Conservation (phyloP, 2,888 invertebrate genomes). For the Spatulosminthurus flaviceps region DNA sequence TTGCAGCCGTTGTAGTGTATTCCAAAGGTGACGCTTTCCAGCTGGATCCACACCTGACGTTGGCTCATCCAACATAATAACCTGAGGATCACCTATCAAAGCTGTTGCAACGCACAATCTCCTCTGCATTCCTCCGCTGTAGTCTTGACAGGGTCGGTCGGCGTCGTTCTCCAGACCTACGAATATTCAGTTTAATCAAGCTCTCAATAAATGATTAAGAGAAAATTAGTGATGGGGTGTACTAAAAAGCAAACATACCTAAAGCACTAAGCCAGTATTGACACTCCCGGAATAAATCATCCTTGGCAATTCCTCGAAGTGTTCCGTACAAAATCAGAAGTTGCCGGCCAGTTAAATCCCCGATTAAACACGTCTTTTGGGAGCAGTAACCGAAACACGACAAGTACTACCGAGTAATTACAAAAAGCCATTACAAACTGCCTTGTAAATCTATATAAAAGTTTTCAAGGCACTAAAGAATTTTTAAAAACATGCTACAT, state of each 20-base stretch:
- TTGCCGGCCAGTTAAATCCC: conserved; percentile 46
- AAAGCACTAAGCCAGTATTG: conserved; percentile 48
- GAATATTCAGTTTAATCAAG: too few relatives aligned
- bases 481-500: too few relatives aligned
- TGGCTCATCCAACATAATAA: conserved; percentile 31
- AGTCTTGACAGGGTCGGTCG: conserved; percentile 32
- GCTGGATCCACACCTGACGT: conserved; percentile 43
- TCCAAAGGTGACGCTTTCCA: conserved; percentile 46
- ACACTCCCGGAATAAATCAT: conserved; percentile 32
- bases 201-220: too few relatives aligned
- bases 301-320: conserved; percentile 39
- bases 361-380: conserved; percentile 34
- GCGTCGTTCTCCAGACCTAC: conserved; percentile 47
- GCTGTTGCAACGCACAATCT: conserved; percentile 46
- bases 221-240: too few relatives aligned
- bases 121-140: conserved; percentile 48
- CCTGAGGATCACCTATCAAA: conserved; percentile 41
- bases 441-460: too few relatives aligned
- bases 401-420: conserved; percentile 37
- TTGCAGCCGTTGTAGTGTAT: conserved; percentile 43
- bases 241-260: too few relatives aligned
- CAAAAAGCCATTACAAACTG: too few relatives aligned
- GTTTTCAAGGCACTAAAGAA: too few relatives aligned
- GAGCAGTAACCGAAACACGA: conserved; percentile 47
- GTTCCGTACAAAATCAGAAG: conserved; percentile 41